These are phyloP conservation scores for Vanessa cardui DNA, from an alignment of 2,888 invertebrate genomes.

Conservation along the genomic window DNA sequence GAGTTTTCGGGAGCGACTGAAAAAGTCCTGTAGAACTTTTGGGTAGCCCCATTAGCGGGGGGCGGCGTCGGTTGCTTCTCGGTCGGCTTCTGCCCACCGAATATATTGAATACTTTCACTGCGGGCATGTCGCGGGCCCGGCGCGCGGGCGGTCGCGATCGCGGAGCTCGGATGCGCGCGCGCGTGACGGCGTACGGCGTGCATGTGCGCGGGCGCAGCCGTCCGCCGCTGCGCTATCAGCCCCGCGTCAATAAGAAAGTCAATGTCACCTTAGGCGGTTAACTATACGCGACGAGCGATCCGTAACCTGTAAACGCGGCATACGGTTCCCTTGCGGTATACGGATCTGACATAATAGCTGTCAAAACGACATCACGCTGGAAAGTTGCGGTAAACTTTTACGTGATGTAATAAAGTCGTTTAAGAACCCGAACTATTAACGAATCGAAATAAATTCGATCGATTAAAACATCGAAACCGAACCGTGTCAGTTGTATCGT, in stretches of 20 bases:
- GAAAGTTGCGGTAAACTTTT: conserved; percentile 29
- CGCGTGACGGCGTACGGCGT: conserved; percentile 73
- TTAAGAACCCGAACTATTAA: conserved; percentile 1
- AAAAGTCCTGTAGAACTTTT: conserved; percentile 81
- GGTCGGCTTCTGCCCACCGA: conserved; percentile 80
- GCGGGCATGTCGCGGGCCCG: conserved; percentile 81
- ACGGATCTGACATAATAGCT: conserved; percentile 2
- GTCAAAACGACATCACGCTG: conserved; percentile 9
- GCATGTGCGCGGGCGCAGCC: conserved; percentile 64
- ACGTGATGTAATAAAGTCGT: conserved; percentile 22
- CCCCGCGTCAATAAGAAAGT: conserved; percentile 72
- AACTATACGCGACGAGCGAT: conserved; percentile 26
- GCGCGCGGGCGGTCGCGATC: conserved; percentile 69
- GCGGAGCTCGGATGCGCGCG: conserved; percentile 76
- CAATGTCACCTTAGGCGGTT: conserved; percentile 72
- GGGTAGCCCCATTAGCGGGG: conserved; percentile 68
- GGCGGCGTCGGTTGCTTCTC: conserved; percentile 67
- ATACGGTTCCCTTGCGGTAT: conserved; percentile 16
- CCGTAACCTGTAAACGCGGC: conserved; percentile 9
- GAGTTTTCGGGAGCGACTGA: conserved; percentile 70
- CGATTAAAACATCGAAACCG: conserved; percentile 29
- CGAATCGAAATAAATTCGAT: conserved; percentile 17
- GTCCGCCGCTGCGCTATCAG: conserved; percentile 56
- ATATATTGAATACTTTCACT: conserved; percentile 82
- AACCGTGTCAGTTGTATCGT: conserved; percentile 38